Conservation (phyloP, 1,140 invertebrate genomes). For the Acromyrmex charruanus region DNA sequence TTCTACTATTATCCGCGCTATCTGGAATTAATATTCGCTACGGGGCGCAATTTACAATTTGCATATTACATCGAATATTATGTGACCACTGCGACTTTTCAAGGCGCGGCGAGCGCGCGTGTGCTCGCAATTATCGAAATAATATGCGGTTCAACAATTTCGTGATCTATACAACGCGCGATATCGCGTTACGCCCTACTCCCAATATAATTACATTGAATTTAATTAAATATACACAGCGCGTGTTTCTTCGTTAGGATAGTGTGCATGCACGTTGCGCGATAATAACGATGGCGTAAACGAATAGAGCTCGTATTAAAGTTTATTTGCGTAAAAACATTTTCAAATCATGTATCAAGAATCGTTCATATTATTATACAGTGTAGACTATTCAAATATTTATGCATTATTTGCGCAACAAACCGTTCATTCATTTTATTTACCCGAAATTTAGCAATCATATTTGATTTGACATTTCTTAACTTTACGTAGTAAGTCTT, state of each 20-base stretch:
- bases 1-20: slow-evolving; percentile 48
- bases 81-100: slow-evolving; percentile 72
- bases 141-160: slow-evolving; percentile 74
- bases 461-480: too few relatives aligned
- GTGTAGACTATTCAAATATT: too few relatives aligned
- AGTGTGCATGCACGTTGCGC: slow-evolving; percentile 31
- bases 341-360: neutral
- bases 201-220: slow-evolving; percentile 73
- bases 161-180: slow-evolving; percentile 68
- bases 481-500: too few relatives aligned
- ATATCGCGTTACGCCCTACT: slow-evolving; percentile 49
- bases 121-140: slow-evolving; percentile 75
- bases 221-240: slow-evolving; percentile 73
- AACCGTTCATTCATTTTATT: too few relatives aligned
- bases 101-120: slow-evolving; percentile 70
- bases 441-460: too few relatives aligned
- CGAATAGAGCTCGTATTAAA: slow-evolving; percentile 47
- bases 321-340: slow-evolving; percentile 27
- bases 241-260: slow-evolving; percentile 55
- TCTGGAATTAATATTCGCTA: slow-evolving; percentile 71
- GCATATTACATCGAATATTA: slow-evolving; percentile 75
- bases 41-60: slow-evolving; percentile 73
- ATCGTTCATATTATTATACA: neutral
- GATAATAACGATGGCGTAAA: slow-evolving; percentile 46
- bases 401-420: too few relatives aligned